Base-by-base conservation (phyloP, 2,888 invertebrate genomes). In the Ommatoiulus sabulosus region DNA sequence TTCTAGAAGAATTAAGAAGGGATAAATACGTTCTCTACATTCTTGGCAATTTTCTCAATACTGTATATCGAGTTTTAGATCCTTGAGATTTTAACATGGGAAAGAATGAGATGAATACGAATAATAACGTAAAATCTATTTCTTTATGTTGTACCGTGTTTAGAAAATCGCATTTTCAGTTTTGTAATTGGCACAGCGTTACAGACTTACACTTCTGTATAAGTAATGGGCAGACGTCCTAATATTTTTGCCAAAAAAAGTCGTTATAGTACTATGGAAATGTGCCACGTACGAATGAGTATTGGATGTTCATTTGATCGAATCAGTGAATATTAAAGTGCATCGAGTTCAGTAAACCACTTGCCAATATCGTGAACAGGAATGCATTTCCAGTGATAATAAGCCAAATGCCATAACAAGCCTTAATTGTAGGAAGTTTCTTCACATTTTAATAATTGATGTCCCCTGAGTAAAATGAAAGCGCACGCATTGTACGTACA, bases 341-440 rank as follows among this genome's bases (percentile, higher is more conserved):
- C 63, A 63, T 63, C 63, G 63, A 63, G 20, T 63, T 63, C 63
- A 63, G 63, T 63, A 63, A 63, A 63, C 63, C 63, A 63, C 63
- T 63, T 63, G 63, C 63, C 63, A 63, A 63, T 63, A 63, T 63
- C 63, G 63, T 63, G 63, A n/a, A 17, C 63, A 5, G 63, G 63
- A 63, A 63, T 63, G 63, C 63, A 63, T 63, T 63, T 63, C 15
- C 63, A 63, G 63, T 63, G 63, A 63, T 63, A 63, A 63, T 63
- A 63, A 63, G n/a, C 15, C 15, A 20, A 63, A 63, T 63, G 20
- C 63, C n/a, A 63, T 63, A 63, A 63, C 63, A 63, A 63, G 63
- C 63, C 63, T 63, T 63, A 63, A 63, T 63, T 63, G 63, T 63
- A 63, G 63, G 63, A 63, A 63, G 63, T 63, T 63, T 63, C 63